phyloP scores from a whole-genome alignment of 2,888 invertebrate species.

The Beris chalybata region DNA sequence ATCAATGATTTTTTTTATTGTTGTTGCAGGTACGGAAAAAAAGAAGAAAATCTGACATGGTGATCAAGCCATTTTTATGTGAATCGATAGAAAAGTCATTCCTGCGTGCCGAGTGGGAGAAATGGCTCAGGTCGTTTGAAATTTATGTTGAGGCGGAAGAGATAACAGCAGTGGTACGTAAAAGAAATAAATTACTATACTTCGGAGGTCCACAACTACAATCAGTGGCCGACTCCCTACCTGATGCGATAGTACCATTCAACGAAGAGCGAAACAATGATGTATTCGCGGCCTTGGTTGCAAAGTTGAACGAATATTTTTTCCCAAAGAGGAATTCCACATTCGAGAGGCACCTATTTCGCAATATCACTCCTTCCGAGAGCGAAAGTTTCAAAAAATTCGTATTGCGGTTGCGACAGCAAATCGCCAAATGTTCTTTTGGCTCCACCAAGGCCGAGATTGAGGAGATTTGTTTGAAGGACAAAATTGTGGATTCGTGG shows the following conservation, averaged over 20 bases:
- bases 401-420: neutral
- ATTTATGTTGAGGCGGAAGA: conserved; percentile 1
- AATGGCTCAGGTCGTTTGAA: neutral
- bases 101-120: neutral
- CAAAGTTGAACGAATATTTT: neutral
- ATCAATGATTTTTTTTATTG: neutral
- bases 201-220: neutral
- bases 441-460: too few relatives aligned
- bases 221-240: neutral
- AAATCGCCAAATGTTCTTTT: neutral
- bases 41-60: neutral
- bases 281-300: too few relatives aligned
- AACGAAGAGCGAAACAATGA: neutral
- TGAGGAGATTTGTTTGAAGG: neutral
- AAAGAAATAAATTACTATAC: neutral
- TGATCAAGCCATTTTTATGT: neutral
- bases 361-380: neutral
- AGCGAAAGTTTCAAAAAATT: neutral
- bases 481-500: neutral
- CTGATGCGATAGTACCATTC: neutral
- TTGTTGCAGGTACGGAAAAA: neutral
- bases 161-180: neutral
- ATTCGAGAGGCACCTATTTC: neutral
- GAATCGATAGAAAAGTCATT: neutral
- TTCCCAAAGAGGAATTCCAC: neutral